Conservation (phyloP, 2,113 vertebrate genomes). For the Vimba vimba region DNA sequence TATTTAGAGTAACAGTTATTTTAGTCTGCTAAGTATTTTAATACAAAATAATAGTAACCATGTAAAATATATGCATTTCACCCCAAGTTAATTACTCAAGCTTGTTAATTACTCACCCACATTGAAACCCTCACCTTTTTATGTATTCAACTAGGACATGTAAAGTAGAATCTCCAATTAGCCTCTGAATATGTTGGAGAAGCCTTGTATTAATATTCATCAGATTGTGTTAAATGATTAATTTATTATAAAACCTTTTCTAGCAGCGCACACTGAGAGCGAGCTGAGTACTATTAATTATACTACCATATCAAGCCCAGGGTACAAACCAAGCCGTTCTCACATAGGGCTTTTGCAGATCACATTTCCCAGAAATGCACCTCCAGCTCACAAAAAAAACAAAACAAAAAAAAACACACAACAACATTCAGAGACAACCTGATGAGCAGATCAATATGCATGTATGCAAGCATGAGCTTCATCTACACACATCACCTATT, state of each 20-base stretch:
- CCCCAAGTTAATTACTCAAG: background rate
- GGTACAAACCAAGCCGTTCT: constrained; percentile 58
- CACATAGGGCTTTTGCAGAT: constrained; percentile 51
- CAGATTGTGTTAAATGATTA: constrained; percentile 70
- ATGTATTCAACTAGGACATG: constrained; percentile 55
- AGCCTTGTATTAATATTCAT: constrained; percentile 71
- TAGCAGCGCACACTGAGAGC: constrained; percentile 62
- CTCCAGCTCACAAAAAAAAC: background rate
- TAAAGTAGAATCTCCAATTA: constrained; percentile 62
- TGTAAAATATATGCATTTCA: background rate
- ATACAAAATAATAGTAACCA: background rate
- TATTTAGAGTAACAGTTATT: background rate
- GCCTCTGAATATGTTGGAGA: constrained; percentile 67
- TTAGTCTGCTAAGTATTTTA: background rate
- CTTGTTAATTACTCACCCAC: background rate
- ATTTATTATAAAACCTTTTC: constrained; percentile 70
- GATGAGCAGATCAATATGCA: background rate
- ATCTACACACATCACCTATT: constrained; percentile 5
- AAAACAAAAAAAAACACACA: background rate
- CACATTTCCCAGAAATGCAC: constrained; percentile 2
- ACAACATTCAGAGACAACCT: constrained; percentile 20
- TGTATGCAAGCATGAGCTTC: constrained; percentile 9
- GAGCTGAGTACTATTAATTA: constrained; percentile 73
- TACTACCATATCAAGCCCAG: constrained; percentile 72
- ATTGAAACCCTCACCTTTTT: constrained; percentile 55